Conservation (phyloP, 1,140 invertebrate genomes). For the Drosophila parvula region DNA sequence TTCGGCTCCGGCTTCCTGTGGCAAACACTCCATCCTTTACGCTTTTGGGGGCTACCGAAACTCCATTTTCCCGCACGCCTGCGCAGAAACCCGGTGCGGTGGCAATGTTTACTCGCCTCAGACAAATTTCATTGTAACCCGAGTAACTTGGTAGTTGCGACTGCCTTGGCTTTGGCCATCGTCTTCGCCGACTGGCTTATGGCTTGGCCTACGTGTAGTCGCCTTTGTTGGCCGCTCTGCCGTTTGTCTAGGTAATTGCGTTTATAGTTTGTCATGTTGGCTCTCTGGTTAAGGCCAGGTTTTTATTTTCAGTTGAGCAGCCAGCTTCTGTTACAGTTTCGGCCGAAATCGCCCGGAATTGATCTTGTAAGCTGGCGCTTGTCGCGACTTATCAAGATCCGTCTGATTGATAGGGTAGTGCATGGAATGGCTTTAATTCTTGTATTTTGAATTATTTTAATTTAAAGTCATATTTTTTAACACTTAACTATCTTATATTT, state of each 20-base stretch:
- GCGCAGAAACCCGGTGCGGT: slow-evolving; percentile 48
- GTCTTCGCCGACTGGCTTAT: slow-evolving; percentile 23
- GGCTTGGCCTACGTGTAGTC: slow-evolving; percentile 49
- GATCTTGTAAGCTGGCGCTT: slow-evolving; percentile 60
- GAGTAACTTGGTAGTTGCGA: slow-evolving; percentile 82
- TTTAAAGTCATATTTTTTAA: background rate
- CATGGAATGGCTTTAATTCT: slow-evolving; percentile 1
- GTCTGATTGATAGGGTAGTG: slow-evolving; percentile 37
- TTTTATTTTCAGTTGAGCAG: background rate
- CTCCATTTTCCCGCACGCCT: slow-evolving; percentile 74
- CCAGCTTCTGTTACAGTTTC: slow-evolving; percentile 59
- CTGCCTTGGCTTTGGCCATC: slow-evolving; percentile 22
- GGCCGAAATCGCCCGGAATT: slow-evolving; percentile 6
- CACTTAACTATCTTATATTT: background rate
- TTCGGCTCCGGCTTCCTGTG: slow-evolving; percentile 56
- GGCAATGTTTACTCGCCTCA: slow-evolving; percentile 79
- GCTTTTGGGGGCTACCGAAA: slow-evolving; percentile 56
- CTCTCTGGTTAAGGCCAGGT: slow-evolving; percentile 14
- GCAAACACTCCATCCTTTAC: slow-evolving; percentile 15
- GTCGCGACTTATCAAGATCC: slow-evolving; percentile 65
- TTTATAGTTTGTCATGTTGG: slow-evolving; percentile 73
- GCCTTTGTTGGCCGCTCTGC: slow-evolving; percentile 62
- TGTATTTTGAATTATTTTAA: background rate
- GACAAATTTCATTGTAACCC: slow-evolving; percentile 84
- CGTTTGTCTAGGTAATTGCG: slow-evolving; percentile 76